Evolutionary conservation across 2,113 vertebrate genomes (phyloP).

Genomic region (Periophthalmodon schlosseri): DNA sequence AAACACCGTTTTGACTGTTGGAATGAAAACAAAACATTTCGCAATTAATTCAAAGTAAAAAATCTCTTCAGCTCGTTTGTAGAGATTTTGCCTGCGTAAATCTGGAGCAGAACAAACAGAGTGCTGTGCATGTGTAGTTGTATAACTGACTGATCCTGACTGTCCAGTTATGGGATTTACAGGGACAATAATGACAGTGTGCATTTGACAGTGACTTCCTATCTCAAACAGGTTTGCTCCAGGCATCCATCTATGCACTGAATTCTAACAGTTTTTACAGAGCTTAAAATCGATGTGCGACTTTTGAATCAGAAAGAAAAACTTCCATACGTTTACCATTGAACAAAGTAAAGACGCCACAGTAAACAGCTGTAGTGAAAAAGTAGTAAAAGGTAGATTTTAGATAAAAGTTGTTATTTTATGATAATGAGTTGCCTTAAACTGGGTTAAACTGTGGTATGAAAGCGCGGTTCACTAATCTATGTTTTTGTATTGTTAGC

Average conservation of each 20-base stretch:
- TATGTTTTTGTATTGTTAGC: no score
- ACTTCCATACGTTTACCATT: neutral
- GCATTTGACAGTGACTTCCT: slow-evolving; percentile 22
- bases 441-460: neutral
- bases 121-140: neutral
- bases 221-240: slow-evolving; percentile 28
- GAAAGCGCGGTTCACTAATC: no score
- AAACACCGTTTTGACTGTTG: neutral
- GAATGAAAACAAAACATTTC: neutral
- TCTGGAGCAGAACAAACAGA: neutral
- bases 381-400: no score
- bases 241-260: slow-evolving; percentile 1
- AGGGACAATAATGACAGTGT: slow-evolving; percentile 37
- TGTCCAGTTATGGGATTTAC: slow-evolving; percentile 53
- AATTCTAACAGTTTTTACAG: slow-evolving; percentile 6
- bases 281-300: neutral
- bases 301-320: neutral
- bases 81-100: neutral
- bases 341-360: no score
- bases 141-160: neutral
- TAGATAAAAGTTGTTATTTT: no score
- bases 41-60: neutral
- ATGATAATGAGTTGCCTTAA: neutral
- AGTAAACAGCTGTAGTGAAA: no score
- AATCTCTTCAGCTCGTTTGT: neutral